Conservation (phyloP, 2,113 vertebrate species). For the Nerophis lumbriciformis region DNA sequence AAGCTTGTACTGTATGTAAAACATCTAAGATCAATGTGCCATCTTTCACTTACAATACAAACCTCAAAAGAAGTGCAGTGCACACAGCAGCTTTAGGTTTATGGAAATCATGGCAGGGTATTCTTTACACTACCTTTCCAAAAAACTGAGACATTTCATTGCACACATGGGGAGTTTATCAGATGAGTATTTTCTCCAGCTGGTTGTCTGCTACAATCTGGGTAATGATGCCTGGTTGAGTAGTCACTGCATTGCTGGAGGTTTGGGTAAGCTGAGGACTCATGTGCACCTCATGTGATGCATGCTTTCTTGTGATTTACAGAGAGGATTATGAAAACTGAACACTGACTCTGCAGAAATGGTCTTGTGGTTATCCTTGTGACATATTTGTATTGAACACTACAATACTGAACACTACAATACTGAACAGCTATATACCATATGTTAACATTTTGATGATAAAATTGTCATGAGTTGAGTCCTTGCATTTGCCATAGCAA, state of each 20-base stretch:
- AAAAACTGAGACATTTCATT: background rate
- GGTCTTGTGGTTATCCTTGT: constrained; percentile 29
- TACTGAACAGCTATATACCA: background rate
- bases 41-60: background rate
- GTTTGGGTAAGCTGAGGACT: constrained; percentile 13
- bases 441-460: too few relatives aligned
- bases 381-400: constrained; percentile 14
- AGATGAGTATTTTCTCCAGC: background rate
- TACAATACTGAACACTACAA: background rate
- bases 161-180: background rate
- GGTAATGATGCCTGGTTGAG: background rate
- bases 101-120: background rate
- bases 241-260: background rate
- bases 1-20: background rate
- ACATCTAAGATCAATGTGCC: background rate
- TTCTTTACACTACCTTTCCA: background rate
- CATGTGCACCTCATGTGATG: constrained; percentile 54
- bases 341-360: background rate
- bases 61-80: background rate
- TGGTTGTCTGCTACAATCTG: background rate
- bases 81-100: too few relatives aligned
- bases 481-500: too few relatives aligned
- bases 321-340: constrained; percentile 15
- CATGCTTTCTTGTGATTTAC: constrained; percentile 13
- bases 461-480: too few relatives aligned